Evolutionary conservation across 92 coral and sea anemone genomes (phyloP), one percentile per base, ranked within the genome.

Genomic region (Ricordea florida): DNA sequence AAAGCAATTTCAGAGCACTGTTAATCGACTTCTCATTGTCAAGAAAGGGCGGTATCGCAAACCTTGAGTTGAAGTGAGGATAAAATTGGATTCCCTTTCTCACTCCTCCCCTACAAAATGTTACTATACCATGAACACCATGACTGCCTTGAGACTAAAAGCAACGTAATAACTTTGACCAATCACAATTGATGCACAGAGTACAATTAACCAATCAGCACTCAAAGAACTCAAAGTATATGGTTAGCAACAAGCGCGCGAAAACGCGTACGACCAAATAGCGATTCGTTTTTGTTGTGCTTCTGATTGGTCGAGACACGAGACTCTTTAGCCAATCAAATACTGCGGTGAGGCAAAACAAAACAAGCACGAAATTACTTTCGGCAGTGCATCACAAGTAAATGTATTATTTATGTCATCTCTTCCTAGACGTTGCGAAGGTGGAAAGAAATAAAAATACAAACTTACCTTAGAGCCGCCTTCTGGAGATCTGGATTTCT

Each of bases 401-500:
- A 24, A 25, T 8, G 7, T 49, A 22, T 20, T 22, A 0, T 22
- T n/a, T n/a, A n/a, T n/a, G n/a, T n/a, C n/a, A n/a, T n/a, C n/a
- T n/a, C n/a, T n/a, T n/a, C n/a, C n/a, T n/a, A n/a, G n/a, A n/a
- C n/a, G n/a, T n/a, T n/a, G n/a, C n/a, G n/a, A n/a, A n/a, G n/a
- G n/a, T n/a, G n/a, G n/a, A n/a, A n/a, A n/a, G n/a, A n/a, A n/a
- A n/a, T n/a, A n/a, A n/a, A n/a, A n/a, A n/a, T n/a, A n/a, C n/a
- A n/a, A 5, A 21, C 87, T 79, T 49, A 85, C 98, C 92, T 91
- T 87, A 7, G 97, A 84, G 23, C 92, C 85, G 10, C 98, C 98
- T 42, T 94, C 98, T 2, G 97, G 97, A 6, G 94, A 91, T 69
- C 98, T 79, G 13, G 97, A 91, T 44, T 90, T 91, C 63, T 92